Evolutionary conservation across 2,797 vertebrate genomes (phyloP).

Genomic region (Astyanax mexicanus): DNA sequence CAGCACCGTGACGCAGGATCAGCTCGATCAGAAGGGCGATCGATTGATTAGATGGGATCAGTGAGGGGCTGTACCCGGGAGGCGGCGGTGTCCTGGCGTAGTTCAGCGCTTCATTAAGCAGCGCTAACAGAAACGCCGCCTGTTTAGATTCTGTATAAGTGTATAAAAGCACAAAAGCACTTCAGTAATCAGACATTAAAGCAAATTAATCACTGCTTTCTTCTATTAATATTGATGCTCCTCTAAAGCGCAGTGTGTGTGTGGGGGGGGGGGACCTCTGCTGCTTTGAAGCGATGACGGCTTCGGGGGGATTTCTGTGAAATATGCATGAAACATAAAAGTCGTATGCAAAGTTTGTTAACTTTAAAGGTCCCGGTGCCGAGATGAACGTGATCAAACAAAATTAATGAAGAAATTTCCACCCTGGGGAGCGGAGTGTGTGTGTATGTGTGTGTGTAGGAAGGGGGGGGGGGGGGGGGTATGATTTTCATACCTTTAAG

Average conservation of each 20-base stretch:
- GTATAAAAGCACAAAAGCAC: conserved; percentile 64
- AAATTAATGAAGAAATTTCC: conserved; percentile 59
- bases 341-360: conserved; percentile 76
- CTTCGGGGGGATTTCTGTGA: conserved; percentile 68
- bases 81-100: background rate
- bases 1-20: background rate
- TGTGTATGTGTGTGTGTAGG: conserved; percentile 1
- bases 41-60: background rate
- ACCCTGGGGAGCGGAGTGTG: background rate
- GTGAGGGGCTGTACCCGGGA: background rate
- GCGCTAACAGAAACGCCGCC: conserved; percentile 1
- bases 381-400: conserved; percentile 58
- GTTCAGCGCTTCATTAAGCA: background rate
- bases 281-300: conserved; percentile 64
- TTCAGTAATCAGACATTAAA: conserved; percentile 71
- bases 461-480: background rate
- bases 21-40: background rate
- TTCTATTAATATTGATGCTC: conserved; percentile 78
- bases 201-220: conserved; percentile 68
- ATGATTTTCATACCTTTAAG: background rate
- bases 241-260: conserved; percentile 63
- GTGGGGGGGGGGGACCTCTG: conserved; percentile 67
- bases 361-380: conserved; percentile 66
- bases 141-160: conserved; percentile 70
- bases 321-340: conserved; percentile 79